Conservation (phyloP, 2,797 vertebrate genomes). For the Bovichtus diacanthus region DNA sequence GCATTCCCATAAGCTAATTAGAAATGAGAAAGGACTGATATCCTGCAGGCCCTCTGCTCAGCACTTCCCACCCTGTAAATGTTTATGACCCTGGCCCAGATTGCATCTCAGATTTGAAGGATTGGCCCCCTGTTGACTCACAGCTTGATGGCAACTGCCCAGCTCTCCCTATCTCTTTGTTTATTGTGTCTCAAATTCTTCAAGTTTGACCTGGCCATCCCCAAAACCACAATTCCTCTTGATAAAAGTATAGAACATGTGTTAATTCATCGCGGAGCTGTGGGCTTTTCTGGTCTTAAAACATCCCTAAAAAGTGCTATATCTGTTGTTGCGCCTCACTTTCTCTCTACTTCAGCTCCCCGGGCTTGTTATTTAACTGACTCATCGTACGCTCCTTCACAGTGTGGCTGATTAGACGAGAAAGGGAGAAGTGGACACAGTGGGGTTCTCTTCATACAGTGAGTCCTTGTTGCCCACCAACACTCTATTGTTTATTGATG, state of each 20-base stretch:
- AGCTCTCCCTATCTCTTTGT: constrained; percentile 75
- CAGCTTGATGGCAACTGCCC: constrained; percentile 80
- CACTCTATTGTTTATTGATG: constrained; percentile 84
- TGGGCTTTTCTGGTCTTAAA: not conserved
- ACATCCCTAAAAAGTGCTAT: too few relatives aligned
- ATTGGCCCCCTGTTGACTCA: constrained; percentile 82
- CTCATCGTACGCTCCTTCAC: constrained; percentile 38
- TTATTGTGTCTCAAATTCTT: constrained; percentile 76
- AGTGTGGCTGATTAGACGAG: constrained; percentile 40
- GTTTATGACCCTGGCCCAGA: constrained; percentile 83
- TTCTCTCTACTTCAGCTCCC: not conserved
- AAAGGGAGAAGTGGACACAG: constrained; percentile 76
- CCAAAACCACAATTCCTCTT: constrained; percentile 35
- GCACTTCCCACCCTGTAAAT: constrained; percentile 83
- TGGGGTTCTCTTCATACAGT: constrained; percentile 76
- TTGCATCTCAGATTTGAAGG: constrained; percentile 82
- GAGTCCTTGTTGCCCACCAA: constrained; percentile 68
- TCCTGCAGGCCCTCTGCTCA: constrained; percentile 73
- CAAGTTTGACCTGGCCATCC: constrained; percentile 59
- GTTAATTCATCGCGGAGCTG: not conserved
- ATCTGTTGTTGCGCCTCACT: not conserved
- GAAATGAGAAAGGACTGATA: constrained; percentile 59
- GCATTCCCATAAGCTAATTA: constrained; percentile 72
- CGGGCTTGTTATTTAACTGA: not conserved
- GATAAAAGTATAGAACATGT: not conserved